A percentile compares a stretch with the other conserved stretches of the same genome.
phyloP scores from a whole-genome alignment of 2,888 invertebrate genomes.

The Coelinius sp. region DNA sequence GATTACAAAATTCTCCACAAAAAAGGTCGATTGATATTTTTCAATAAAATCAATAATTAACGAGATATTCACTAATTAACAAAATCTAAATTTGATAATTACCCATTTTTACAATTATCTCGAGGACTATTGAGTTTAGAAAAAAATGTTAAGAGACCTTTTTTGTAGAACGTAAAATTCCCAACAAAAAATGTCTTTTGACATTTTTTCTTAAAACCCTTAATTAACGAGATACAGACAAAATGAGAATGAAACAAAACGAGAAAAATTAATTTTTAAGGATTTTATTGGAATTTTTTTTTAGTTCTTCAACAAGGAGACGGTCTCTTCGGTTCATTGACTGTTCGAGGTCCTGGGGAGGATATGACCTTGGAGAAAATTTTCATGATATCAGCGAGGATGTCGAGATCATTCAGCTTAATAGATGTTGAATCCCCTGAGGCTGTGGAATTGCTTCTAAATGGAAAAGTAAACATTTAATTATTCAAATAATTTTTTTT shows the following conservation, averaged over 20 bases:
- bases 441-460: constrained; percentile 71
- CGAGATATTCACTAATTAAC: not conserved
- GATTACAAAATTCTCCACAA: not conserved
- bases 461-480: constrained; percentile 66
- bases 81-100: not conserved
- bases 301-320: constrained; percentile 76
- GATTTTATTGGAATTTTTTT: not conserved
- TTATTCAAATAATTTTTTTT: not conserved
- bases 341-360: constrained; percentile 73
- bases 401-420: constrained; percentile 74
- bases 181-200: not conserved
- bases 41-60: not conserved
- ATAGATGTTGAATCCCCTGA: constrained; percentile 59
- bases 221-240: not conserved
- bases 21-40: not conserved
- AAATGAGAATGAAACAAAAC: not conserved
- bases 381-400: constrained; percentile 73
- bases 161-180: not conserved
- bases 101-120: not conserved
- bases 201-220: not conserved
- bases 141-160: not conserved
- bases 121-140: not conserved
- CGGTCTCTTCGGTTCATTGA: constrained; percentile 75
- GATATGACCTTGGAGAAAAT: constrained; percentile 71
- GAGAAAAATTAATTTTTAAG: not conserved